Evolutionary conservation across 2,113 vertebrate genomes (phyloP), one percentile per base, ranked within the genome.

Genomic region (Myrmophylax atrothorax): DNA sequence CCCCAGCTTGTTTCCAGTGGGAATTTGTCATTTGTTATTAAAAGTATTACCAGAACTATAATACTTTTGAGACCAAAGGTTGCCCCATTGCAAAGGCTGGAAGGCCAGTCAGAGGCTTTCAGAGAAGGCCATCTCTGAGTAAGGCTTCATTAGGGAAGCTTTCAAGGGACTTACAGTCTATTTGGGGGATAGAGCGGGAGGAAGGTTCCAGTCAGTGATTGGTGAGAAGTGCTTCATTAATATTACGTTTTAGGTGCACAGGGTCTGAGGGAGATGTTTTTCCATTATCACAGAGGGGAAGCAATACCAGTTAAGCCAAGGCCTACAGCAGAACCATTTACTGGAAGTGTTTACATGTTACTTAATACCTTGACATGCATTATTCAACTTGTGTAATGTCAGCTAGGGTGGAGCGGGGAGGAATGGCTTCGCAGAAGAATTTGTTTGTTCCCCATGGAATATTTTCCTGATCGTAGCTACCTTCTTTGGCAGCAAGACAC

Each of bases 341-440:
- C 92, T 95, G 95, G 95, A 94, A 96, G 44, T 93, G 90, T 93
- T 94, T 95, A 92, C 64, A 49, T 93, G 83, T 96, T 96, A 90
- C 94, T 94, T 96, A 96, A 96, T 94, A 96, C 76, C 90, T 97
- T 81, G 60, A 86, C 56, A 95, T 95, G 76, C 73, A 93, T 96
- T 96, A 97, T 95, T 96, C 93, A 96, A 42, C 64, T 95, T 90
- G 90, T 77, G 90, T 92, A 92, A 95, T 87, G 59, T 90, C 94
- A 90, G 42, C 83, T 3, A 35, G 94, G 90, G 93, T 87, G 94
- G 95, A 94, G 85, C 63, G 63, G 63, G 68, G 92, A 87, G 75
- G 85, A 91, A 91, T 91, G 83, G 89, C 80, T 89, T 78, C 93
- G 60, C 83, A 81, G 67, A 89, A 91, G 84, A 77, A 80, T 93